Evolutionary conservation across 2,113 vertebrate species (phyloP).

Genomic region (Apodemus sylvaticus): DNA sequence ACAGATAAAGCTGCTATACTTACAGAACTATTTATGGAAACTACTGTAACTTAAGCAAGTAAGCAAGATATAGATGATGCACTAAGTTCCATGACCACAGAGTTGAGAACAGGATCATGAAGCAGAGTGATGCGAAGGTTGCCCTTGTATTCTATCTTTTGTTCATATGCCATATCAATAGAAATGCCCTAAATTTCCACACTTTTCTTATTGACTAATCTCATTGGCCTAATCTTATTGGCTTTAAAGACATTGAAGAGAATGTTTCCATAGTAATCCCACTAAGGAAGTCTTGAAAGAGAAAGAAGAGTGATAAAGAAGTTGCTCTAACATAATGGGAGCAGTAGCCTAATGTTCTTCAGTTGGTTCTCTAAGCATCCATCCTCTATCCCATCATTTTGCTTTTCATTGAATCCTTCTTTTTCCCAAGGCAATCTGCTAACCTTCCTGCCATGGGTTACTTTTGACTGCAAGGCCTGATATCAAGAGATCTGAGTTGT

Average conservation of each 20-base stretch:
- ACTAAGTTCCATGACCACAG: not conserved
- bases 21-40: not conserved
- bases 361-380: fast-evolving
- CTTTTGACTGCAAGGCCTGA: not conserved
- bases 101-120: not conserved
- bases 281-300: not conserved
- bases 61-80: too few species aligned
- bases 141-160: not conserved
- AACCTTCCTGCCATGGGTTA: not conserved
- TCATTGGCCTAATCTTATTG: too few species aligned
- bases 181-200: not conserved
- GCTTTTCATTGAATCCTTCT: not conserved
- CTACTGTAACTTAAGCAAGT: not conserved
- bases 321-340: not conserved
- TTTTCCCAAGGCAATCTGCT: not conserved
- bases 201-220: too few species aligned
- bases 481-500: not conserved
- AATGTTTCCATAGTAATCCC: not conserved
- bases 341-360: not conserved
- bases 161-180: not conserved
- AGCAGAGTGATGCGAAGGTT: not conserved
- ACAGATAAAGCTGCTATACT: not conserved
- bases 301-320: not conserved
- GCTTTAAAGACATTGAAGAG: not conserved
- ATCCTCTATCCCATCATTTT: not conserved